Percentiles rank a stretch among this genome's conserved stretches.
phyloP scores from a whole-genome alignment of 2,113 vertebrate species.

The Piaya cayana region DNA sequence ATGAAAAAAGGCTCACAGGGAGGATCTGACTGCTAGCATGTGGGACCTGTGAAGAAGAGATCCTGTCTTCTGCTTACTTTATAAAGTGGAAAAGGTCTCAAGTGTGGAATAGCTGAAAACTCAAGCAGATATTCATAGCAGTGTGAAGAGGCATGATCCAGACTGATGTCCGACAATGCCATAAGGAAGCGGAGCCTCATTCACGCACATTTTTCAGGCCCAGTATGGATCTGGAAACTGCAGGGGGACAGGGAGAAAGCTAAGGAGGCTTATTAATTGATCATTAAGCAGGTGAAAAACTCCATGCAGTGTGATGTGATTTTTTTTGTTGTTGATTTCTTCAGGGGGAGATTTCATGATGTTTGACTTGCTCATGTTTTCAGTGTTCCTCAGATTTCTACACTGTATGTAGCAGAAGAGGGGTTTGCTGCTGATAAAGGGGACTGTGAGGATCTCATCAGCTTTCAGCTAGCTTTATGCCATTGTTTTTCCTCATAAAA shows the following conservation, averaged over 20 bases:
- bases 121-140: neutral
- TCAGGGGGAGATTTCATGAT: neutral
- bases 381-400: neutral
- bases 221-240: neutral
- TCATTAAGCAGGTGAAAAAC: neutral
- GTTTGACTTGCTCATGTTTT: neutral
- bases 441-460: neutral
- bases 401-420: neutral
- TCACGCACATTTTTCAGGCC: neutral
- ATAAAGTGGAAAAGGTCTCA: neutral
- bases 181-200: neutral
- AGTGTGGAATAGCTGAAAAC: neutral
- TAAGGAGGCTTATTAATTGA: neutral
- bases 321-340: neutral
- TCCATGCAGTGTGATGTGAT: neutral
- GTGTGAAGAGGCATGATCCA: neutral
- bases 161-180: neutral
- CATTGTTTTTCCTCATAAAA: neutral
- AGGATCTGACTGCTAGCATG: neutral
- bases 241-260: neutral
- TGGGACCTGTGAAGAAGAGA: neutral
- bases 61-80: rapidly evolving
- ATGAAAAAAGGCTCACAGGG: neutral
- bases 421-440: neutral
- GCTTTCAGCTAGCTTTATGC: neutral